Evolutionary conservation across 2,888 invertebrate genomes (phyloP), one percentile per base, ranked within the genome.

Genomic region (Spilarctia lutea): DNA sequence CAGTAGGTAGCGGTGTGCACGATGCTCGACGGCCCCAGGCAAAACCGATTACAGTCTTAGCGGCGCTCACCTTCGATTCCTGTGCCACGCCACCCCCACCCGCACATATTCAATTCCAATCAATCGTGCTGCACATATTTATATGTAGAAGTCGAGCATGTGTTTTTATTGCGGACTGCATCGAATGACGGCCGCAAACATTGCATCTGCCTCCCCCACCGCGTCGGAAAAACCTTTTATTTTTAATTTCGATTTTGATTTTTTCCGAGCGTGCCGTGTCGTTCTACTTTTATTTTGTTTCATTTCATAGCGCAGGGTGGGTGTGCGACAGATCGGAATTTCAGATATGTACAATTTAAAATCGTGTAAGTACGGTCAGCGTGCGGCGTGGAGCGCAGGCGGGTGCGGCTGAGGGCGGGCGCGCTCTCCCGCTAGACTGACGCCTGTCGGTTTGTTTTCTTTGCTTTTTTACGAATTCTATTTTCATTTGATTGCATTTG

Each of bases 301-400:
- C 95, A 96, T 96, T 96, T 96, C 95, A 96, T 95, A 96, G 95
- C 94, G 91, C 93, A 88, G 95, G 95, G 95, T 94, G 94, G 93
- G 93, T 91, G 94, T 93, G 94, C 94, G 95, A 95, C 96, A 93
- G 95, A 95, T 95, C 94, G 96, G 96, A 96, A 96, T 96, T 96
- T 94, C 94, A 95, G 95, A 95, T 95, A 96, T 96, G 96, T 96
- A 95, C 96, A 96, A 96, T 96, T 96, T 96, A 96, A 96, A 96
- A 96, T 95, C 93, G 96, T 95, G 95, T 96, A 95, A 96, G 96
- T 95, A 94, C 95, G 96, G 95, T 94, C 95, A 95, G 94, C 91
- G 88, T 86, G 89, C 88, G 88, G 86, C 87, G 83, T 80, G 86
- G 75, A 75, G 83, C 85, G 84, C 83, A 85, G 86, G 87, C 86